A percentile compares a stretch with the other conserved stretches of the same genome.
These are phyloP conservation scores for Zaprionus capensis DNA, from an alignment of 1,140 invertebrate genomes.

Conservation along the genomic window DNA sequence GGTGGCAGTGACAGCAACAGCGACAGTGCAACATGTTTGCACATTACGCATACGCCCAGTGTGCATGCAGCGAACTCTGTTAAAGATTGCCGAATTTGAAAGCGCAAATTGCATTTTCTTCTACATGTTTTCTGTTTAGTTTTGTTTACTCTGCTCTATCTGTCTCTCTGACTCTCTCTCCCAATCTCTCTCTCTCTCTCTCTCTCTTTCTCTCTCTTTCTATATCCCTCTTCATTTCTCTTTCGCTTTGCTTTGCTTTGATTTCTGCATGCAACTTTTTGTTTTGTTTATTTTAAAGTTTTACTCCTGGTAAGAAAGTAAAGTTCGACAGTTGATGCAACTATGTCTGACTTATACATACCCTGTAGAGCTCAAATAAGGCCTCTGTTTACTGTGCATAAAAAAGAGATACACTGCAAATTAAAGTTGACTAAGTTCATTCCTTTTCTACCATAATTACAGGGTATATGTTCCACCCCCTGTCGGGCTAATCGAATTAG, in stretches of 20 bases:
- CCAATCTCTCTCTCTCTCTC: no score
- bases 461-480: not conserved
- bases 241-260: not conserved
- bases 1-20: not conserved
- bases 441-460: no score
- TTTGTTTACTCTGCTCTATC: not conserved
- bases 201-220: not conserved
- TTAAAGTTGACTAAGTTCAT: not conserved
- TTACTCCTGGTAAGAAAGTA: not conserved
- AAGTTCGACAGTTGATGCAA: no score
- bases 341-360: no score
- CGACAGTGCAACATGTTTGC: constrained; percentile 44
- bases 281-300: not conserved
- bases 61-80: constrained; percentile 22
- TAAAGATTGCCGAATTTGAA: not conserved
- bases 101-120: not conserved
- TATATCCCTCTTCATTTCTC: no score
- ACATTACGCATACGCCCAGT: constrained; percentile 41
- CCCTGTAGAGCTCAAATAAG: no score
- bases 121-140: not conserved
- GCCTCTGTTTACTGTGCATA: not conserved
- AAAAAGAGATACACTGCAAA: not conserved
- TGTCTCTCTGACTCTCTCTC: no score
- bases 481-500: not conserved
- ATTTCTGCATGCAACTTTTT: not conserved